A percentile compares a stretch with the other conserved stretches of the same genome.
Evolutionary conservation across 2,888 invertebrate genomes (phyloP).

Genomic region (Heliconius cydno): DNA sequence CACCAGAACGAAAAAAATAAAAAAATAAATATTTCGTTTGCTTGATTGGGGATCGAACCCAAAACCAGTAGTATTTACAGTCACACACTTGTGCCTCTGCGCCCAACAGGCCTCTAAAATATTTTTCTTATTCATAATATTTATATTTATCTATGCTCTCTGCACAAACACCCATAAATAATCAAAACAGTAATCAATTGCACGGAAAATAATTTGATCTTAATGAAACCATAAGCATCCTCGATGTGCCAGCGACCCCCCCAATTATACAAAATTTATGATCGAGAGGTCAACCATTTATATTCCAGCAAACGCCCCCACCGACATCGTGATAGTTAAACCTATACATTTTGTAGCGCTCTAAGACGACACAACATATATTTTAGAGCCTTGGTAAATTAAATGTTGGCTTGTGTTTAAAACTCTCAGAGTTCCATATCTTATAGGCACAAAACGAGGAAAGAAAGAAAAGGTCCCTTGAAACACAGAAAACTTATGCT

Average conservation of each 20-base stretch:
- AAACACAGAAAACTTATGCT: no score
- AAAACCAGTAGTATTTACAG: neutral
- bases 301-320: constrained; percentile 8
- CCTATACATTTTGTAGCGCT: constrained; percentile 3
- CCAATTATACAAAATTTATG: constrained; percentile 42
- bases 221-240: constrained; percentile 40
- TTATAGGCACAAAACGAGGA: no score
- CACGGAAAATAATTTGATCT: constrained; percentile 24
- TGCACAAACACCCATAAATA: neutral
- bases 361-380: constrained; percentile 4
- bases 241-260: constrained; percentile 35
- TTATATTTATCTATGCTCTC: no score
- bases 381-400: neutral
- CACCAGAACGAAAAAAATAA: no score
- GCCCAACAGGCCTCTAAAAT: neutral
- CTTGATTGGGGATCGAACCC: neutral
- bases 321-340: constrained; percentile 7
- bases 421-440: no score
- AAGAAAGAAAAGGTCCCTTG: no score
- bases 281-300: constrained; percentile 30
- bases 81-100: no score
- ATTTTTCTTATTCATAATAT: neutral
- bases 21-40: no score
- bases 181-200: constrained; percentile 14
- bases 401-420: no score